These are phyloP conservation scores for Austrofundulus limnaeus DNA, from an alignment of 2,113 vertebrate genomes.

Conservation along the genomic window DNA sequence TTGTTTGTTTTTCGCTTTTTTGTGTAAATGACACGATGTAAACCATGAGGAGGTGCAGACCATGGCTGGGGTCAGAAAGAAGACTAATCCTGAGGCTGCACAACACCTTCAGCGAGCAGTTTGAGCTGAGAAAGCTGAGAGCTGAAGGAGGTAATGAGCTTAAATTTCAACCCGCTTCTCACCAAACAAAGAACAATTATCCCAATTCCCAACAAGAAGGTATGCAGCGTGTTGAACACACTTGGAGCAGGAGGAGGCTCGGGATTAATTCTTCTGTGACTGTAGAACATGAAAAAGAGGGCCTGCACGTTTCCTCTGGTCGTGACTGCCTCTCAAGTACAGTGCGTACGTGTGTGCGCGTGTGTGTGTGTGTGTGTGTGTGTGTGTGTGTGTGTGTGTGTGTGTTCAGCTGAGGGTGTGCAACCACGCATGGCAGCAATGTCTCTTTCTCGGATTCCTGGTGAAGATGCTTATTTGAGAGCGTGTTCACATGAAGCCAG, in stretches of 20 bases:
- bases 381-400: slow-evolving; percentile 4
- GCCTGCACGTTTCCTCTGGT: slow-evolving; percentile 23
- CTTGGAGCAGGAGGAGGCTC: slow-evolving; percentile 16
- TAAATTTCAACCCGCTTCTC: slow-evolving; percentile 83
- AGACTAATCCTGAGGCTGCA: slow-evolving; percentile 33
- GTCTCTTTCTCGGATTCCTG: slow-evolving; percentile 66
- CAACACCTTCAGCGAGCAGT: slow-evolving; percentile 36
- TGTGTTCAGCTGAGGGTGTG: slow-evolving; percentile 8
- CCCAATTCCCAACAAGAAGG: slow-evolving; percentile 80
- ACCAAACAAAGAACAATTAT: slow-evolving; percentile 91
- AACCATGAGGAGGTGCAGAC: no score
- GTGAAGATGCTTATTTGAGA: slow-evolving; percentile 72
- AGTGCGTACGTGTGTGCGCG: slow-evolving; percentile 8
- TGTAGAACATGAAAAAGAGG: slow-evolving; percentile 46
- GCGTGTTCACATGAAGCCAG: slow-evolving; percentile 55
- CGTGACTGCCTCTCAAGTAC: slow-evolving; percentile 28
- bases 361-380: no score
- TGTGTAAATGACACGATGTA: no score
- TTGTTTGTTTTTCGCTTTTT: no score
- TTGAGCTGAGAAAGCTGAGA: slow-evolving; percentile 70
- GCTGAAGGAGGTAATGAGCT: slow-evolving; percentile 83
- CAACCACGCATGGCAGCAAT: slow-evolving; percentile 59
- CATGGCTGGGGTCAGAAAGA: slow-evolving; percentile 13
- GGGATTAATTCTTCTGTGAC: slow-evolving; percentile 39
- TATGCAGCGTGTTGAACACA: slow-evolving; percentile 54